Base-by-base conservation (phyloP, 2,113 vertebrate species). In the Colistium nudipinnis region DNA sequence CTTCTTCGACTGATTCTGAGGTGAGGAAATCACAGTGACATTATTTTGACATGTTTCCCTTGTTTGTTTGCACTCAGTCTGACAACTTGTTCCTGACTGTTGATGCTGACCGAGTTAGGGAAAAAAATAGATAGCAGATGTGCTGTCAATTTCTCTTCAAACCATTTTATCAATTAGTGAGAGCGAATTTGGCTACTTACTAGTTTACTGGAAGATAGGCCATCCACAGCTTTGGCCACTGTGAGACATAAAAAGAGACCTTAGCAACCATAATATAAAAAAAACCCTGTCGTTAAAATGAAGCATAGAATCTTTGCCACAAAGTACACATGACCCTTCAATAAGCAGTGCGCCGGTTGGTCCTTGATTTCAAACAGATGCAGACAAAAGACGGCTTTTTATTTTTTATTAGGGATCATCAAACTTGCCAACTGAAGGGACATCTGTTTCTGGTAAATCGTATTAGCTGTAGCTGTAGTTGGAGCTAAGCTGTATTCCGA, bases 1-100 rank as follows among this genome's bases (percentile, higher is more conserved):
- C 81, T 96, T 99, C 91, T 94, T 96, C 52, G 93, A 92, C 47
- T 88, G 87, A 59, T 94, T 96, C 95, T 98, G 92, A 49, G 71
- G 85, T 79, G 1, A 66, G 8, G 1, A 60, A 76, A 69, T 33
- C 0, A 8, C 35, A 70, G n/a, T 60, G 4, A 36, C 1, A 28
- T 70, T 3, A 70, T 45, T 76, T 55, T 51, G 41, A 60, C 1
- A 39, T 3, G 10, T 49, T n/a, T 17, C 1, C 7, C 9, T n/a
- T 65, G 8, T 41, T 54, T 63, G 17, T 55, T 35, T 20, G 30
- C 11, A 17, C n/a, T 33, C n/a, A 16, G 19, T 71, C 16, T 31
- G 20, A 43, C 4, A 45, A 20, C 16, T 30, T n/a, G 38, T 30
- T 24, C n/a, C n/a, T n/a, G n/a, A n/a, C n/a, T n/a, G n/a, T n/a